These are phyloP conservation scores for Lottia scabra DNA, from an alignment of 2,888 invertebrate species.

Conservation along the genomic window DNA sequence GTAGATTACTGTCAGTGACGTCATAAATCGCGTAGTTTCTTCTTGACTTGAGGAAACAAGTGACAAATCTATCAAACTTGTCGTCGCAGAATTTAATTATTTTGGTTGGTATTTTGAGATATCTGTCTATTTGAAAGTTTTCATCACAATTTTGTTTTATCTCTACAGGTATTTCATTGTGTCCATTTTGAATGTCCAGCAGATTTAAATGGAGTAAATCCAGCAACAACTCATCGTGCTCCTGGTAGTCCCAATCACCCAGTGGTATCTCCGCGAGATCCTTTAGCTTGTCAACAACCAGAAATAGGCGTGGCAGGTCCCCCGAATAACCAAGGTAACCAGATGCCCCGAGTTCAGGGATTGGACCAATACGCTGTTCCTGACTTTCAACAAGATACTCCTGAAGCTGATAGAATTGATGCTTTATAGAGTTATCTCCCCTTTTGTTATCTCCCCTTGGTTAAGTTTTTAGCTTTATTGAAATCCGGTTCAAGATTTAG, in stretches of 20 bases:
- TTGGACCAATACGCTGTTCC: conserved; percentile 28
- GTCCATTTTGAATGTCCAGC: conserved; percentile 96
- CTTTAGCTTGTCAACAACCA: neutral
- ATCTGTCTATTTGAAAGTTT: no score
- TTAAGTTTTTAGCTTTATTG: no score
- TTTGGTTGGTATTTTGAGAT: no score
- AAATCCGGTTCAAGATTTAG: no score
- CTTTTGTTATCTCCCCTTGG: no score
- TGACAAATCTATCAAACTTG: no score
- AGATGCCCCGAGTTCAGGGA: neutral
- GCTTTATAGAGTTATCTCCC: neutral
- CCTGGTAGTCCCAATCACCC: neutral
- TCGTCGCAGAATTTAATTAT: no score
- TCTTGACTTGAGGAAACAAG: no score
- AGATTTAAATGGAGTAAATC: conserved; percentile 36
- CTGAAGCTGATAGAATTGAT: conserved; percentile 37
- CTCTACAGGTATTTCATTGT: conserved; percentile 89
- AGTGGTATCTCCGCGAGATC: conserved; percentile 13
- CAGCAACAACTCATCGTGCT: conserved; percentile 20
- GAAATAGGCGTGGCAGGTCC: neutral
- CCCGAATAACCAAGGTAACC: conserved; percentile 2
- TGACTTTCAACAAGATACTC: conserved; percentile 37
- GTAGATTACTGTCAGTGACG: no score
- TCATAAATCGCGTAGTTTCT: no score
- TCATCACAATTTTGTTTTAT: neutral